Conservation (phyloP, 1,140 invertebrate genomes). For the Caenorhabditis briggsae region DNA sequence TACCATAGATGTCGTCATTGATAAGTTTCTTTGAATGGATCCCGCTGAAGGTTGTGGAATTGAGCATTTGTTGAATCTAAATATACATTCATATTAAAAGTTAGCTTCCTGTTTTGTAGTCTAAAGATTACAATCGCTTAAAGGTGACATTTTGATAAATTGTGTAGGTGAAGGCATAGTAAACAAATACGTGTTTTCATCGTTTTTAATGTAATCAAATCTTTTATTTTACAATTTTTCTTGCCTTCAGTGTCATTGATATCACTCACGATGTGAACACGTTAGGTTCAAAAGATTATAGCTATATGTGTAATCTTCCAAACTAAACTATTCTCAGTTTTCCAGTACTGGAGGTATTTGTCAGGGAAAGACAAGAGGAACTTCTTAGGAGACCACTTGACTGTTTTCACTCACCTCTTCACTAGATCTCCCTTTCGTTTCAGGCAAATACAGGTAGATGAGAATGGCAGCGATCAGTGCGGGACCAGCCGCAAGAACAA, state of each 20-base stretch:
- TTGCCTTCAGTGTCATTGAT: background rate
- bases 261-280: background rate
- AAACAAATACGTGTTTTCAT: background rate
- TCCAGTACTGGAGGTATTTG: background rate
- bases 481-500: constrained; percentile 62
- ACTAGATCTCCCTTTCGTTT: constrained; percentile 64
- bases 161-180: constrained; percentile 9
- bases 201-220: constrained; percentile 2
- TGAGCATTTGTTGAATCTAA: constrained; percentile 29
- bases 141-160: constrained; percentile 19
- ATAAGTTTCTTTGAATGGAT: constrained; percentile 31
- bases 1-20: constrained; percentile 38
- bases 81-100: background rate
- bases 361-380: background rate
- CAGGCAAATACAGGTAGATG: constrained; percentile 65
- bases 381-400: constrained; percentile 35
- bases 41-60: constrained; percentile 17
- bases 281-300: background rate
- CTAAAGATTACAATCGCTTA: background rate
- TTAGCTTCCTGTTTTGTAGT: background rate
- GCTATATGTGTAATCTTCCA: too few species aligned
- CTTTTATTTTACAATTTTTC: background rate
- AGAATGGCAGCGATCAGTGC: constrained; percentile 61
- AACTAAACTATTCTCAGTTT: background rate
- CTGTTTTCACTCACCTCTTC: constrained; percentile 54